phyloP scores from a whole-genome alignment of 2,888 invertebrate species.

The Metellina segmentata region DNA sequence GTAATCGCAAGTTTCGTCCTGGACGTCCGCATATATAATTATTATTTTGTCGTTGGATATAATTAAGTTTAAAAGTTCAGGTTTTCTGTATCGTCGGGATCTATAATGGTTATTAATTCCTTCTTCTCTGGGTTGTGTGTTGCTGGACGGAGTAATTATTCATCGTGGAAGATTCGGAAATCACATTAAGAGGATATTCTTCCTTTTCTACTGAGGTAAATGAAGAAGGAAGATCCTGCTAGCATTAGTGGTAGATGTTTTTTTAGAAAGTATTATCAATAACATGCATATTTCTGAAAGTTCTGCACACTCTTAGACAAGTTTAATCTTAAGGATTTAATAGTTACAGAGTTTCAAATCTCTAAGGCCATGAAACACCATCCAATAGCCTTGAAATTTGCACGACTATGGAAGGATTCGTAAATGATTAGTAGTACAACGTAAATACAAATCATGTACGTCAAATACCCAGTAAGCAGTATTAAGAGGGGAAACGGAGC shows the following conservation, averaged over 20 bases:
- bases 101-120: constrained; percentile 70
- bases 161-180: constrained; percentile 15
- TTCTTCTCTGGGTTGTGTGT: background rate
- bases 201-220: background rate
- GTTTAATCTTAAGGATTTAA: too few relatives aligned
- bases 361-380: too few relatives aligned
- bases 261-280: background rate
- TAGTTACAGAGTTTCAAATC: too few relatives aligned
- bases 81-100: constrained; percentile 35
- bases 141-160: constrained; percentile 47
- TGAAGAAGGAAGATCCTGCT: background rate
- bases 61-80: constrained; percentile 73
- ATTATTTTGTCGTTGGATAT: constrained; percentile 67
- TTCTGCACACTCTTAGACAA: too few relatives aligned
- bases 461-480: too few relatives aligned
- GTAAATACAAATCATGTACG: too few relatives aligned
- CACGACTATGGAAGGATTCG: too few relatives aligned
- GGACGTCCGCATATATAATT: constrained; percentile 64
- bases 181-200: background rate
- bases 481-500: too few relatives aligned
- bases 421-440: too few relatives aligned
- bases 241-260: background rate
- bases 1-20: constrained; percentile 31
- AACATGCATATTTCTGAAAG: too few relatives aligned
- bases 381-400: too few relatives aligned